phyloP scores from a whole-genome alignment of 2,113 vertebrate genomes.

The Grammomys surdaster region DNA sequence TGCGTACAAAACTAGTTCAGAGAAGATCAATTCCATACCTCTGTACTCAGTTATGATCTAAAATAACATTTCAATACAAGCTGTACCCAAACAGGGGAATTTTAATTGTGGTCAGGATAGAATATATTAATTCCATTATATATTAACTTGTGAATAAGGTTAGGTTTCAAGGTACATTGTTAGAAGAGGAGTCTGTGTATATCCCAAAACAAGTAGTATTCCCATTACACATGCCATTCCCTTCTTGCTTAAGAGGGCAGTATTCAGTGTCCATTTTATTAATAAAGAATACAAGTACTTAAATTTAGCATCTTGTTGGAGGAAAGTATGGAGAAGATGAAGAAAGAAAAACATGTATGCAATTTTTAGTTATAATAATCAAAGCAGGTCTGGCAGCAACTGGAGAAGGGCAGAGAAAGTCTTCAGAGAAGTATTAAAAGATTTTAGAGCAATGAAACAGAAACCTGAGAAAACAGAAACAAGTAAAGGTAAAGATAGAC shows the following conservation, averaged over 20 bases:
- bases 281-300: background rate
- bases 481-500: background rate
- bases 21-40: background rate
- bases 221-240: accelerated
- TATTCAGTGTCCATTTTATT: background rate
- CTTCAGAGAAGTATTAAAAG: background rate
- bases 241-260: background rate
- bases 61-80: background rate
- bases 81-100: background rate
- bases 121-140: background rate
- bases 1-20: background rate
- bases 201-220: background rate
- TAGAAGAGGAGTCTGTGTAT: background rate
- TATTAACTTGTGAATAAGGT: background rate
- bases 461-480: background rate
- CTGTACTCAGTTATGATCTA: background rate
- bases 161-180: background rate
- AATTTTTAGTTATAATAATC: background rate
- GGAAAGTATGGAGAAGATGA: background rate
- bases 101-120: background rate
- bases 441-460: background rate
- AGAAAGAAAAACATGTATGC: background rate
- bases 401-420: background rate
- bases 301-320: background rate
- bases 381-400: background rate